Conservation (phyloP, 2,797 vertebrate genomes). For the Rhinella marina region DNA sequence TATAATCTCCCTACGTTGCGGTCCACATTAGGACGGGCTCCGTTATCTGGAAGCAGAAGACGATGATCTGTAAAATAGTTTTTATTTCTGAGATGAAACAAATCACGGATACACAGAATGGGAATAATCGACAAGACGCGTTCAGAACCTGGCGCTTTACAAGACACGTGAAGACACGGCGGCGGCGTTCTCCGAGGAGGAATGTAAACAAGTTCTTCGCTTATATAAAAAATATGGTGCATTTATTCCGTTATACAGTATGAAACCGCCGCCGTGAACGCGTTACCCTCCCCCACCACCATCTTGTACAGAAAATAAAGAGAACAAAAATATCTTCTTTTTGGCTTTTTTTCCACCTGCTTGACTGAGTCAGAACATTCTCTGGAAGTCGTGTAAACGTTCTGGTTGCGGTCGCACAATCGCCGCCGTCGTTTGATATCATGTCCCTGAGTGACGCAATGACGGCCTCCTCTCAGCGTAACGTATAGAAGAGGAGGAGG, state of each 20-base stretch:
- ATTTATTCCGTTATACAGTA: slow-evolving; percentile 27
- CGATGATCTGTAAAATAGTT: slow-evolving; percentile 15
- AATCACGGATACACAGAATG: slow-evolving; percentile 42
- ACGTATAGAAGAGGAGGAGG: not conserved
- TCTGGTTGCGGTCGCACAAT: not conserved
- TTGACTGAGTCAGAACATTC: not conserved
- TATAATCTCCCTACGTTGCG: no score
- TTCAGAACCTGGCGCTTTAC: not conserved
- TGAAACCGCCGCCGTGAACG: not conserved
- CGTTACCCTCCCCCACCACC: not conserved
- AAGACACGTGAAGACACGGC: not conserved
- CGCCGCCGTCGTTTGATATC: not conserved
- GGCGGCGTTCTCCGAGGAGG: not conserved
- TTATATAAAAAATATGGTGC: slow-evolving; percentile 52
- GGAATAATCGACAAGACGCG: not conserved
- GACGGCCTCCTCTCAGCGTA: not conserved
- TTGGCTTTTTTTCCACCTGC: slow-evolving; percentile 41
- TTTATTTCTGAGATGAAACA: slow-evolving; percentile 44
- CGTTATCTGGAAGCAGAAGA: not conserved
- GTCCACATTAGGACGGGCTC: not conserved
- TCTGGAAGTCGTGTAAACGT: slow-evolving; percentile 3
- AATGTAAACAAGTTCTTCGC: slow-evolving; percentile 30
- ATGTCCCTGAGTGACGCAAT: slow-evolving; percentile 47
- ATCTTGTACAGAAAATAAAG: not conserved
- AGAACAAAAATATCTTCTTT: not conserved